Evolutionary conservation across 2,888 invertebrate species (phyloP).

Genomic region (Aradus depressus): DNA sequence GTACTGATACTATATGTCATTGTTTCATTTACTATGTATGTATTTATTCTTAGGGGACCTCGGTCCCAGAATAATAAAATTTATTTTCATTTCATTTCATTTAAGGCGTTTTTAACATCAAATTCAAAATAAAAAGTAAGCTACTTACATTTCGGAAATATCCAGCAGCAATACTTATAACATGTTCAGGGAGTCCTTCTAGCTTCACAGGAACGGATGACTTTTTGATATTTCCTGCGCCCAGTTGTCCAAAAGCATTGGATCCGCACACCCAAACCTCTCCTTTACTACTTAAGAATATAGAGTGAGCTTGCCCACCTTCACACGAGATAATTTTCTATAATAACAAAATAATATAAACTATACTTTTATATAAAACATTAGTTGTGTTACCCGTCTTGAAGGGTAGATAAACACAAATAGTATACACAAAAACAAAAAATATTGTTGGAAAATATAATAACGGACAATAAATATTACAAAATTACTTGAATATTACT

Average conservation of each 20-base stretch:
- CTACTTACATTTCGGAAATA: slow-evolving; percentile 65
- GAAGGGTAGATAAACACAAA: not conserved
- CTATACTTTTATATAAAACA: not conserved
- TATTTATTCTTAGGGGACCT: no score
- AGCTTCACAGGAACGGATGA: slow-evolving; percentile 47
- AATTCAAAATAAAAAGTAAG: slow-evolving; percentile 6
- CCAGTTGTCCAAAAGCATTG: slow-evolving; percentile 69
- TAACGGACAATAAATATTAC: not conserved
- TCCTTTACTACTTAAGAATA: slow-evolving; percentile 55
- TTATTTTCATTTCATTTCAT: no score
- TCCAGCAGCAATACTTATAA: slow-evolving; percentile 46
- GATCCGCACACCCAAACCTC: slow-evolving; percentile 58
- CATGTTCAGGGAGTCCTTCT: slow-evolving; percentile 43
- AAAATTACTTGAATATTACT: not conserved
- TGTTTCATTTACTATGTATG: no score
- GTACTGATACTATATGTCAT: no score
- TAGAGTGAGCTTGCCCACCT: slow-evolving; percentile 63
- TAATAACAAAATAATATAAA: slow-evolving; percentile 13
- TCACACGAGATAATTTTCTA: slow-evolving; percentile 37
- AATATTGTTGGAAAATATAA: not conserved
- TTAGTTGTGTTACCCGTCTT: not conserved
- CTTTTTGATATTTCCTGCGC: slow-evolving; percentile 46
- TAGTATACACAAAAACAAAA: not conserved
- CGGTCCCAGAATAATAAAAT: no score
- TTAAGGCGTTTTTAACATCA: no score